These are phyloP conservation scores for Crypturellus tataupa DNA, from an alignment of 2,797 vertebrate species.

Conservation along the genomic window DNA sequence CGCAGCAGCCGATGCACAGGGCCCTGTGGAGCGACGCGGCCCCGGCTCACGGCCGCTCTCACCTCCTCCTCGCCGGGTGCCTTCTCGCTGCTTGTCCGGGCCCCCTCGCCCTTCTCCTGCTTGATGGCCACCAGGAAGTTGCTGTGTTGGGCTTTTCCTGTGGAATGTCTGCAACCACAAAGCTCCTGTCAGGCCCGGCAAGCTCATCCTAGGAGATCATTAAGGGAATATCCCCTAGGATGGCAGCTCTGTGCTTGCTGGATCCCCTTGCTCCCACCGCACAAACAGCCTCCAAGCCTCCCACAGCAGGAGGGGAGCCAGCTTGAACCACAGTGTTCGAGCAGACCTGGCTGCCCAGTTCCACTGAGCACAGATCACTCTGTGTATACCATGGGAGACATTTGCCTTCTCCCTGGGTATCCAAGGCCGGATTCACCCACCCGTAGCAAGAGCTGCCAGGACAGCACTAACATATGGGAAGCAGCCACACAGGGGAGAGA, in stretches of 20 bases:
- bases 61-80: slow-evolving; percentile 86
- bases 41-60: not conserved
- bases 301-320: too few relatives aligned
- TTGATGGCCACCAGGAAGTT: slow-evolving; percentile 90
- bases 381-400: too few relatives aligned
- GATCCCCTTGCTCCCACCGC: not conserved
- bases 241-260: rapidly evolving
- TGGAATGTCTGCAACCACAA: slow-evolving; percentile 68
- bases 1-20: too few relatives aligned
- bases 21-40: too few relatives aligned
- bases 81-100: slow-evolving; percentile 70
- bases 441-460: not conserved
- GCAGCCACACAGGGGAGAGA: not conserved
- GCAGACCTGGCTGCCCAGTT: too few relatives aligned
- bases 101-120: slow-evolving; percentile 90
- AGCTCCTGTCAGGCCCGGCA: rapidly evolving
- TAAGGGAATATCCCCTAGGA: rapidly evolving
- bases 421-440: not conserved
- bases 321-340: too few relatives aligned
- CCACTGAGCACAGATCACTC: too few relatives aligned
- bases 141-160: slow-evolving; percentile 77
- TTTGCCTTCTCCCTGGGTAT: not conserved
- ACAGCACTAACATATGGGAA: not conserved
- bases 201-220: rapidly evolving
- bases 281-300: not conserved